phyloP scores from a whole-genome alignment of 2,888 invertebrate genomes.

The Eilema sororculum region DNA sequence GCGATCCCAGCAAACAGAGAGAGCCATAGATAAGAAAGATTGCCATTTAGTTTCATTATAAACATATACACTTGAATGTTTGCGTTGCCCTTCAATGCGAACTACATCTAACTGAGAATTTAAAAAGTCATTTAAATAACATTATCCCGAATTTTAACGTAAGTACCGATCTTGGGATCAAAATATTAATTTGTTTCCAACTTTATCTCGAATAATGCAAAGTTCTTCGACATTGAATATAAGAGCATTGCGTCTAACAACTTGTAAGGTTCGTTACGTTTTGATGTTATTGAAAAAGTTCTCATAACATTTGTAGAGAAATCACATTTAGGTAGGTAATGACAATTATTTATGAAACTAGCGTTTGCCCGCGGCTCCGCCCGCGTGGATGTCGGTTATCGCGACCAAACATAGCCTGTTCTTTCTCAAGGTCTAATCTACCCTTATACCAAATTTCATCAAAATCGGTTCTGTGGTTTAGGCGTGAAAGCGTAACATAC shows the following conservation, averaged over 20 bases:
- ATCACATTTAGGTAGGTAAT: conserved; percentile 29
- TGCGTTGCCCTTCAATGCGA: too few relatives aligned
- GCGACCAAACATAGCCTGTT: too few relatives aligned
- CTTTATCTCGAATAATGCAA: not conserved
- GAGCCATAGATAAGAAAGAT: too few relatives aligned
- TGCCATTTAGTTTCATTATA: too few relatives aligned
- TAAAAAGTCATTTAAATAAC: conserved; percentile 1
- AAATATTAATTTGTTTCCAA: not conserved
- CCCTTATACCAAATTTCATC: too few relatives aligned
- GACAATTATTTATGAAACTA: conserved; percentile 9
- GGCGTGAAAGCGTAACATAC: too few relatives aligned
- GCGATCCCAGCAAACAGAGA: too few relatives aligned
- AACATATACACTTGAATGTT: too few relatives aligned
- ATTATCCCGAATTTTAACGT: not conserved
- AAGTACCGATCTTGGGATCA: not conserved
- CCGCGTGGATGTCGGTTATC: too few relatives aligned
- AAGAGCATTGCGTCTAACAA: not conserved
- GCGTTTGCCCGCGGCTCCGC: too few relatives aligned
- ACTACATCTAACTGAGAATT: not conserved
- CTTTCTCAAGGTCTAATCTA: too few relatives aligned
- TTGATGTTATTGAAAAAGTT: conserved; percentile 26
- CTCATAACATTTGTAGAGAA: conserved; percentile 25
- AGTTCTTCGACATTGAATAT: not conserved
- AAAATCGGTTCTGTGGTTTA: too few relatives aligned
- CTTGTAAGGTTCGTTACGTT: conserved; percentile 9